phyloP scores from a whole-genome alignment of 2,113 vertebrate species.

The Vombatus ursinus region DNA sequence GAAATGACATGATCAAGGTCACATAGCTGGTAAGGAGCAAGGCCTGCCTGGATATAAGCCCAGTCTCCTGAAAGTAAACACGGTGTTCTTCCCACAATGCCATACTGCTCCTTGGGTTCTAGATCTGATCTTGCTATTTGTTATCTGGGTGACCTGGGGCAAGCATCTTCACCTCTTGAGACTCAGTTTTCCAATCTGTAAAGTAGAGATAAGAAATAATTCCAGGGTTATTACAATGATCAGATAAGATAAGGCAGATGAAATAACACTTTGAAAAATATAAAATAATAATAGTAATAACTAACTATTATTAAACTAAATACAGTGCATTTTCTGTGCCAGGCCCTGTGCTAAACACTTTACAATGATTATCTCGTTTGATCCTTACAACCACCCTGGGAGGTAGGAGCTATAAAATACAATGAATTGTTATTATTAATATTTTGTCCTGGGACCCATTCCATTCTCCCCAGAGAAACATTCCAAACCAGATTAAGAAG shows the following conservation, averaged over 20 bases:
- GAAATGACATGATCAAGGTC: background rate
- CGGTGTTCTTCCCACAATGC: background rate
- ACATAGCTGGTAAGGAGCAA: background rate
- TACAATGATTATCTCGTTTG: background rate
- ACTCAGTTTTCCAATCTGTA: background rate
- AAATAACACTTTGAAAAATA: background rate
- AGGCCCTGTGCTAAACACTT: background rate
- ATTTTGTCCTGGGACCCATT: background rate
- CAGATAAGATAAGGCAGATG: background rate
- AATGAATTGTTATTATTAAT: background rate
- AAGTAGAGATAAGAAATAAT: background rate
- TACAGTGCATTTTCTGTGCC: background rate
- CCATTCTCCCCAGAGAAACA: background rate
- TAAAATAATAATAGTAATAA: background rate
- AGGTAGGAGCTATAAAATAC: background rate
- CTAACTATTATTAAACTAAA: background rate
- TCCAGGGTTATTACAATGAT: background rate
- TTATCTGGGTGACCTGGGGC: background rate
- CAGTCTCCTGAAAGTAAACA: background rate
- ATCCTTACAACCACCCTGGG: background rate
- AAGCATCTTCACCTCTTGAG: background rate
- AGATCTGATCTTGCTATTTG: background rate
- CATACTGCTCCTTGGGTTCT: background rate
- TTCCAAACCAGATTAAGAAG: background rate
- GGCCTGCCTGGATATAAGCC: background rate